A percentile compares a stretch with the other conserved stretches of the same genome.
phyloP scores from a whole-genome alignment of 2,888 invertebrate genomes.

The Eristalinus aeneus region DNA sequence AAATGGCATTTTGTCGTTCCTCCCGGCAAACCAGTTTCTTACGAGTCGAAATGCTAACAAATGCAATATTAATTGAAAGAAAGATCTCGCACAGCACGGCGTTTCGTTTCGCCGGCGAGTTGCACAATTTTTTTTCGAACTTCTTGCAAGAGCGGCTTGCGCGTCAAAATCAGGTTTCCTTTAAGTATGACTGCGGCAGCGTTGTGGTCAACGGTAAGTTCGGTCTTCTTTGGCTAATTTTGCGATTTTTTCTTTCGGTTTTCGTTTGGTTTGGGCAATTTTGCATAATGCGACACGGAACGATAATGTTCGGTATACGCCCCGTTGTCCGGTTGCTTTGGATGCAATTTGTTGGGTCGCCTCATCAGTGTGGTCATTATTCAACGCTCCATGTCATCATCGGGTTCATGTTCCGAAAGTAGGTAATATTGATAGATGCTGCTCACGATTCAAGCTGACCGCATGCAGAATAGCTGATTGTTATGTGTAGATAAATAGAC shows the following conservation, averaged over 20 bases:
- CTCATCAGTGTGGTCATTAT: slow-evolving; percentile 35
- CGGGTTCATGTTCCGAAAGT: slow-evolving; percentile 61
- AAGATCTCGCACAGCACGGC: slow-evolving; percentile 29
- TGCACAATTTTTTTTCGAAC: slow-evolving; percentile 54
- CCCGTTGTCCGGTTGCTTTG: slow-evolving; percentile 21
- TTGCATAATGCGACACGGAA: slow-evolving; percentile 31
- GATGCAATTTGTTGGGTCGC: slow-evolving; percentile 36
- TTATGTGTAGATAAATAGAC: slow-evolving; percentile 2
- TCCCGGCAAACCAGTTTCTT: background rate
- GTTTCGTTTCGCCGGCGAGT: slow-evolving; percentile 51
- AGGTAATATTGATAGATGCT: slow-evolving; percentile 44
- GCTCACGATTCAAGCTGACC: slow-evolving; percentile 42
- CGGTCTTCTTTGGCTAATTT: background rate
- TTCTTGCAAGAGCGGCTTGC: slow-evolving; percentile 10
- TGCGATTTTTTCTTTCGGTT: background rate
- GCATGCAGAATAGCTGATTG: background rate
- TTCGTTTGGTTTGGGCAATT: background rate
- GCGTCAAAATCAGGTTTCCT: background rate
- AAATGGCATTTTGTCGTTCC: background rate
- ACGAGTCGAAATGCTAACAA: background rate
- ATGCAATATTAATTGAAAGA: slow-evolving; percentile 8
- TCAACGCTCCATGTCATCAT: slow-evolving; percentile 50
- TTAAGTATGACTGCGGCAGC: background rate
- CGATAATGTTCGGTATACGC: slow-evolving; percentile 36
- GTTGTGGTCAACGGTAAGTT: slow-evolving; percentile 17